Evolutionary conservation across 2,797 vertebrate species (phyloP), one percentile per base, ranked within the genome.

Genomic region (Bucorvus abyssinicus): DNA sequence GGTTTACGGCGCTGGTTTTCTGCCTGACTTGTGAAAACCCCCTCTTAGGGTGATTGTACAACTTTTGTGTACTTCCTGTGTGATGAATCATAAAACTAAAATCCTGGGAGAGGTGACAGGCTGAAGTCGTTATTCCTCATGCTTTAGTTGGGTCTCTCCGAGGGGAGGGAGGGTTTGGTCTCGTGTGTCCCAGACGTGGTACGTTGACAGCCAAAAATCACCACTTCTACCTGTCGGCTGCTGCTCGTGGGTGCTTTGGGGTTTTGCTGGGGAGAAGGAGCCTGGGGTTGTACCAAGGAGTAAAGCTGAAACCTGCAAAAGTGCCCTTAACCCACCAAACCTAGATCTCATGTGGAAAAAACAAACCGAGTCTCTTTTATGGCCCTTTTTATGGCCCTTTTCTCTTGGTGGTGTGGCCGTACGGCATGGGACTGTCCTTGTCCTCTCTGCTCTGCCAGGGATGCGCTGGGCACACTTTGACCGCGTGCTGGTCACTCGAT

Each of bases 231-330:
- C 26, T 67, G 59, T 61, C 22, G 21, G 57, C 65, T 0, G 0
- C 59, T 0, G 0, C 63, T 87, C 1, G 0, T 1, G 13, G 12
- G 8, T 65, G 63, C 64, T 69, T 42, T 0, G 6, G 71, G 64
- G 60, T 26, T 95, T 86, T 64, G 53, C 44, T 30, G 32, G 19
- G 22, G 73, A 53, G 32, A 60, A 80, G 69, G 38, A 76, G 57
- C 29, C 7, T 7, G 60, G 47, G 61, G 17, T 60, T 75, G 30
- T 70, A 34, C 36, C 4, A 12, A 78, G 64, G 36, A 42, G 32
- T 32, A 20, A 55, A 63, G 63, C 59, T 52, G 57, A 44, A 87
- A 61, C 13, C 42, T 91, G 67, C 26, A 14, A 21, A 89, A 85
- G 32, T 55, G 12, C 61, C 53, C 49, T 50, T 22, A 20, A 65